Base-by-base conservation (phyloP, 2,113 vertebrate species). In the Holacanthus passer region DNA sequence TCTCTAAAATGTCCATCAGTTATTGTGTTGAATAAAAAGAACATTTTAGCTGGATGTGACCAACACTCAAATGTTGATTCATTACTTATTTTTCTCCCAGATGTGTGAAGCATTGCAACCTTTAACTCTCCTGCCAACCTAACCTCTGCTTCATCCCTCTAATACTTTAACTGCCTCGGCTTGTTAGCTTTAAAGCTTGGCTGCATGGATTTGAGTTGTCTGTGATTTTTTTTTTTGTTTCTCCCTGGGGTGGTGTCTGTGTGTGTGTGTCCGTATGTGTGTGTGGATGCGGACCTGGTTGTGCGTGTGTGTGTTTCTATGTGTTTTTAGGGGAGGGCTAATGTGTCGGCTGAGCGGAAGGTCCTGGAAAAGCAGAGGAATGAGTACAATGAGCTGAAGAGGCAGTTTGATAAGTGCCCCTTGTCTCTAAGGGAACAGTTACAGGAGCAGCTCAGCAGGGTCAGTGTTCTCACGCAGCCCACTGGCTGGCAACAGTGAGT, bases 381-480 rank as follows among this genome's bases (percentile, higher is more conserved):
- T 82, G 96, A 97, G 91, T 97, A 96, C 96, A 96, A 95, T 95
- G 97, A 99, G 95, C 96, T 97, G 96, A 97, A 96, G 97, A 97
- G 93, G 94, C 97, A 98, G 95, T 96, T 99, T 95, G 96, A 96
- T 97, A 98, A 97, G 95, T 99, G 98, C 96, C 97, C 97, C 66
- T 97, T 98, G 95, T 97, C 97, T 94, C 93, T 97, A 96, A 97
- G 95, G 96, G 97, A 97, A 96, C 97, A 97, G 96, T 96, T 99
- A 94, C 97, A 96, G 96, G 96, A 98, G 93, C 97, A 97, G 96
- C 96, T 98, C 94, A 96, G 95, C 96, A 98, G 97, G 98, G 98
- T 99, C 96, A 99, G 98, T 99, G 93, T 93, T 94, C 90, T 93
- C 93, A 90, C 90, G 75, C 90, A 93, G 92, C 92, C 91, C 90